Evolutionary conservation across 2,797 vertebrate species (phyloP).

Genomic region (Pelobates cultripes): DNA sequence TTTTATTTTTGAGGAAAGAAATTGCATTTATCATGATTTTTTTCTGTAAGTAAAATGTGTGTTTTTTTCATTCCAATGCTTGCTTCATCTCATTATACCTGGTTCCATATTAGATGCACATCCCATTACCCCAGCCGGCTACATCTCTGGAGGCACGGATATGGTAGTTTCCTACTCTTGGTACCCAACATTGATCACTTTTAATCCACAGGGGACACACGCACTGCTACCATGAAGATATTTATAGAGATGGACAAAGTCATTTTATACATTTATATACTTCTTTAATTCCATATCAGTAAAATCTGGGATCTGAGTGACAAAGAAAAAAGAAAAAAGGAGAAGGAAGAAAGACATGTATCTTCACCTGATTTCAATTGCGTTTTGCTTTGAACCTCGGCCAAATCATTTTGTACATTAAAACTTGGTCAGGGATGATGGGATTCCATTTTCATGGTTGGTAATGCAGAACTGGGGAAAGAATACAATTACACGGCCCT

Average conservation of each 20-base stretch:
- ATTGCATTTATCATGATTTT: too few relatives aligned
- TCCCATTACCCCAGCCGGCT: too few relatives aligned
- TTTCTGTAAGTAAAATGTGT: too few relatives aligned
- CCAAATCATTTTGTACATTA: constrained; percentile 99
- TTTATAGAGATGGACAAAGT: constrained; percentile 24
- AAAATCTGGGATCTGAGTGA: constrained; percentile 80
- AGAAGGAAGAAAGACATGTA: constrained; percentile 84
- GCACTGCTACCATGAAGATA: neutral
- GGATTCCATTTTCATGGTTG: constrained; percentile 99
- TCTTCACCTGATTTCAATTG: constrained; percentile 99
- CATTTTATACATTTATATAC: constrained; percentile 31
- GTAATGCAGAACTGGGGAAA: constrained; percentile 99
- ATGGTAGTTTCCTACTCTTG: too few relatives aligned
- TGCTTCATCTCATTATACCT: too few relatives aligned
- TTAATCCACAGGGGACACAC: neutral
- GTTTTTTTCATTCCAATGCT: too few relatives aligned
- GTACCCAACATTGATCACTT: neutral
- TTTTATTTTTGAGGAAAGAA: too few relatives aligned
- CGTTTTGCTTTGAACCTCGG: constrained; percentile 93
- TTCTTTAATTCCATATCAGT: constrained; percentile 67
- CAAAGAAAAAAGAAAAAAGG: constrained; percentile 77
- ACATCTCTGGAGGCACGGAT: too few relatives aligned
- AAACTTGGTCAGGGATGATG: constrained; percentile 99
- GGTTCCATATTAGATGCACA: too few relatives aligned
- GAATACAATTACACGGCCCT: constrained; percentile 99